Conservation (phyloP, 2,797 vertebrate species). For the Hippopotamyrus pictus region DNA sequence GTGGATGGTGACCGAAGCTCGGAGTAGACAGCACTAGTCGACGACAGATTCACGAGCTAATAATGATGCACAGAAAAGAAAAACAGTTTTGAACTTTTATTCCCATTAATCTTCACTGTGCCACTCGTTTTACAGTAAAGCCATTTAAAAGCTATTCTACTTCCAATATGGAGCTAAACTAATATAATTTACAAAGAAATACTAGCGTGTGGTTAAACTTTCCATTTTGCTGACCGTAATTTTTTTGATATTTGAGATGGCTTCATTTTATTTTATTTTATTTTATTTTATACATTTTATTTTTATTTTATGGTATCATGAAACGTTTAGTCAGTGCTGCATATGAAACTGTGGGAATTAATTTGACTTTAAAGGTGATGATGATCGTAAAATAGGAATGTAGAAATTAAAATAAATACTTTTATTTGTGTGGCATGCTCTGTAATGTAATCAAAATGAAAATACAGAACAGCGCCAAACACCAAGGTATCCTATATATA, state of each 20-base stretch:
- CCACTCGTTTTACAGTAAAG: conserved; percentile 49
- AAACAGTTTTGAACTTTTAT: conserved; percentile 54
- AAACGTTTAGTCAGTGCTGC: conserved; percentile 37
- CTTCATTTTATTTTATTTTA: conserved; percentile 44
- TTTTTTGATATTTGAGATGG: conserved; percentile 35
- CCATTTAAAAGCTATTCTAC: conserved; percentile 46
- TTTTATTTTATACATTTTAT: conserved; percentile 35
- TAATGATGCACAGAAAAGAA: conserved; percentile 59
- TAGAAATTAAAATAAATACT: not conserved
- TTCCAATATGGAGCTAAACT: conserved; percentile 43
- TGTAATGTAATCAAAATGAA: not conserved
- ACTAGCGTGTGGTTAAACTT: conserved; percentile 14
- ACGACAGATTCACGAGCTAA: conserved; percentile 61
- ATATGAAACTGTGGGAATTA: conserved; percentile 43
- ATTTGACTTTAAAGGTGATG: conserved; percentile 31
- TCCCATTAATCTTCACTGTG: conserved; percentile 47
- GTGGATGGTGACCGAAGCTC: conserved; percentile 36
- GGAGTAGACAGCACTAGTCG: conserved; percentile 41
- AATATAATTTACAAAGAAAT: conserved; percentile 36
- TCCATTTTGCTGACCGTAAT: conserved; percentile 44
- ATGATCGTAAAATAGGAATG: not conserved
- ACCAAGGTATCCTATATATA: not conserved
- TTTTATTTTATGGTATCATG: conserved; percentile 19
- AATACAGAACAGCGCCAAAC: not conserved
- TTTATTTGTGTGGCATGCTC: not conserved